Base-by-base conservation (phyloP, 2,797 vertebrate species). In the Cossypha heuglini region DNA sequence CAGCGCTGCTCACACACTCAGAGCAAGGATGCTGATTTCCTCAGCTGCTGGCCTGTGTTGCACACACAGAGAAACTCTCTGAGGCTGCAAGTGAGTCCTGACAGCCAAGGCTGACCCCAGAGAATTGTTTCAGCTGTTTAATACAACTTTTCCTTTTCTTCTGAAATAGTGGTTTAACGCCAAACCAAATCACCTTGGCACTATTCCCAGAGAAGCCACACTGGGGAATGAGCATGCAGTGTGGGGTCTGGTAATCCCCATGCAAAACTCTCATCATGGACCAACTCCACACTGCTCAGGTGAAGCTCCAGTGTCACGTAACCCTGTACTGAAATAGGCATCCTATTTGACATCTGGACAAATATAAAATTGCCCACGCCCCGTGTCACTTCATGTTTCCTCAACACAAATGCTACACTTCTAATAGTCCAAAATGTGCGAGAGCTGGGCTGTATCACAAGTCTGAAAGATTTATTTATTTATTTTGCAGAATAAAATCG, bases 401-500 rank as follows among this genome's bases (percentile, higher is more conserved):
- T 25, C 43, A 91, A 37, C 18, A 58, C 54, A 92, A 96, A 81
- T 5, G 40, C 52, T 88, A 69, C 37, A 20, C 43, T 81, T 75
- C n/a, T 42, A 51, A 66, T 21, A 62, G 83, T 55, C 66, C 77
- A 90, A 96, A 96, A 69, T 91, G 91, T 42, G 62, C 16, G 11
- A 79, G 72, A 94, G 72, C 17, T 55, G 75, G 87, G 73, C 67
- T 55, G 62, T 3, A 0, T 78, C 87, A 90, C 73, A 91, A 29
- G 54, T 86, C 88, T 66, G 74, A 63, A 84, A 63, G 40, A 94
- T 66, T 92, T 86, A 95, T 96, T 96, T 94, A 93, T 96, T 97
- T 96, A 91, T 94, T 96, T 95, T 73, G 61, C 37, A 59, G 76
- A 91, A 93, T 63, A 95, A 95, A 96, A 96, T 93, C 2, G 0